phyloP scores from a whole-genome alignment of 2,888 invertebrate species.

The Eudemis profundana region DNA sequence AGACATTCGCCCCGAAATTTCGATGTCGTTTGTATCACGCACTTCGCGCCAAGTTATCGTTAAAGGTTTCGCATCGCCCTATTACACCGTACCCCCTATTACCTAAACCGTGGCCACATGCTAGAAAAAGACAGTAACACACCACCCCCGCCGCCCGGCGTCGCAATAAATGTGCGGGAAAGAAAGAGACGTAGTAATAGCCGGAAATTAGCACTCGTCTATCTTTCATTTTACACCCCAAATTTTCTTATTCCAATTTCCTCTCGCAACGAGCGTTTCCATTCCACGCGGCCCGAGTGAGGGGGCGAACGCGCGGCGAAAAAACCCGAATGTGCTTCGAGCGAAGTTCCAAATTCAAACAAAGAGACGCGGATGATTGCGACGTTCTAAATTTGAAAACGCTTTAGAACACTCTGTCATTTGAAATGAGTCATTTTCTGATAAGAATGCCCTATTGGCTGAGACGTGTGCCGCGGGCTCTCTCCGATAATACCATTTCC shows the following conservation, averaged over 20 bases:
- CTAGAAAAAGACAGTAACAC: slow-evolving; percentile 77
- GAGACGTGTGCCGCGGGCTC: slow-evolving; percentile 81
- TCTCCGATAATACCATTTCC: slow-evolving; percentile 83
- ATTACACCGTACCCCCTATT: slow-evolving; percentile 55
- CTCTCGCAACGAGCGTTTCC: slow-evolving; percentile 74
- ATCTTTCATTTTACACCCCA: slow-evolving; percentile 91
- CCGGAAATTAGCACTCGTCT: slow-evolving; percentile 91
- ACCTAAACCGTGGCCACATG: slow-evolving; percentile 58
- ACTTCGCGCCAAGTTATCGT: slow-evolving; percentile 47
- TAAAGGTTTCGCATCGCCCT: slow-evolving; percentile 43
- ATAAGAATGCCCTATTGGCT: slow-evolving; percentile 87
- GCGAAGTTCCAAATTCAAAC: slow-evolving; percentile 56
- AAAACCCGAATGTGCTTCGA: slow-evolving; percentile 42
- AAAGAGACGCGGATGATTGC: slow-evolving; percentile 52
- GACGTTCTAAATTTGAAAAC: slow-evolving; percentile 67
- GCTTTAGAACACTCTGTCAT: slow-evolving; percentile 86
- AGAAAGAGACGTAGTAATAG: slow-evolving; percentile 84
- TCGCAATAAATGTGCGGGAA: slow-evolving; percentile 82
- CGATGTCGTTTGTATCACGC: slow-evolving; percentile 41
- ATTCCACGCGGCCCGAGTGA: slow-evolving; percentile 67
- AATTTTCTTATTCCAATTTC: slow-evolving; percentile 92
- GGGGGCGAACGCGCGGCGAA: slow-evolving; percentile 47
- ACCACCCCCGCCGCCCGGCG: slow-evolving; percentile 67
- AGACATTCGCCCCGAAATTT: slow-evolving; percentile 37
- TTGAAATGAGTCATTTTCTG: slow-evolving; percentile 91